Conservation (phyloP, 2,113 vertebrate species). For the Oryzias woworae region DNA sequence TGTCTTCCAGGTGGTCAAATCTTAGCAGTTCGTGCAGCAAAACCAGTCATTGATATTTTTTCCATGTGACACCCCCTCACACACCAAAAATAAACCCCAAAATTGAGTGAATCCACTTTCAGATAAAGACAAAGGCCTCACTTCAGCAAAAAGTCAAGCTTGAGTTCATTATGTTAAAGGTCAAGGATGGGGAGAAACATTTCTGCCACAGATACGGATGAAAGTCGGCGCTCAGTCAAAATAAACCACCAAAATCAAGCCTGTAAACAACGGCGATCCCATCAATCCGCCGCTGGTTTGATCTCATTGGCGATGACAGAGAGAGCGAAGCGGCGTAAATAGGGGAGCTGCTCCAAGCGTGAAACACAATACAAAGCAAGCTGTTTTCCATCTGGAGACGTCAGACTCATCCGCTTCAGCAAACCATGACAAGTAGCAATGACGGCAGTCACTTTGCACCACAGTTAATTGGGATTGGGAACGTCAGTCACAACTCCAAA, state of each 20-base stretch:
- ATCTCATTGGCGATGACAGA: slow-evolving; percentile 54
- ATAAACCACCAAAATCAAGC: slow-evolving; percentile 54
- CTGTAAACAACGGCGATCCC: slow-evolving; percentile 50
- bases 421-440: slow-evolving; percentile 46
- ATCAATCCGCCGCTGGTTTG: slow-evolving; percentile 56
- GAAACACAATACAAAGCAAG: slow-evolving; percentile 67
- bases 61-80: slow-evolving; percentile 47
- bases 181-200: slow-evolving; percentile 54
- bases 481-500: not conserved
- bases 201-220: slow-evolving; percentile 19
- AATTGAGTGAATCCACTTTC: slow-evolving; percentile 45
- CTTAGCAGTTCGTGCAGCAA: slow-evolving; percentile 33
- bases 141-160: slow-evolving; percentile 30
- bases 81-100: slow-evolving; percentile 56
- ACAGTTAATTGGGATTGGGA: slow-evolving; percentile 35
- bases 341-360: slow-evolving; percentile 38
- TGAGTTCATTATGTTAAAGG: slow-evolving; percentile 41
- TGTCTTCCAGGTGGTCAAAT: slow-evolving; percentile 36
- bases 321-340: not conserved
- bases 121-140: slow-evolving; percentile 45
- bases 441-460: slow-evolving; percentile 46
- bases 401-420: slow-evolving; percentile 52
- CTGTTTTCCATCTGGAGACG: slow-evolving; percentile 68
- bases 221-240: slow-evolving; percentile 52
- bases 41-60: slow-evolving; percentile 49